phyloP scores from a whole-genome alignment of 2,888 invertebrate genomes.

The Agonopterix heracliana region DNA sequence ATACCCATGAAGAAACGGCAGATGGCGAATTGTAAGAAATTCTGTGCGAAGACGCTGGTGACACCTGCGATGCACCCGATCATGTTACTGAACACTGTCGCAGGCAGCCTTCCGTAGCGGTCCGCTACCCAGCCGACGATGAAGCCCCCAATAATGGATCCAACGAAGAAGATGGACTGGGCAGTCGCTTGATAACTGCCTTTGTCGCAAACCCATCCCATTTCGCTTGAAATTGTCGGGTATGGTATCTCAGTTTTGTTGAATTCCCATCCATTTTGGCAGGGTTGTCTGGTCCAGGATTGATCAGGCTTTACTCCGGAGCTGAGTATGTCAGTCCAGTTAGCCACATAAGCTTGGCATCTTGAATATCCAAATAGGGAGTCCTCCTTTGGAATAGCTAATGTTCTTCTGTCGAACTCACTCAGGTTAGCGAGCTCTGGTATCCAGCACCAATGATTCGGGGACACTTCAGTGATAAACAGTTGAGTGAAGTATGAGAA shows the following conservation, averaged over 20 bases:
- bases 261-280: conserved; percentile 54
- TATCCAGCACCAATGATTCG: conserved; percentile 53
- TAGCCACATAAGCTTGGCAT: conserved; percentile 40
- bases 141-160: conserved; percentile 51
- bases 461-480: conserved; percentile 47
- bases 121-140: conserved; percentile 50
- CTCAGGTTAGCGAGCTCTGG: conserved; percentile 48
- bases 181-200: conserved; percentile 51
- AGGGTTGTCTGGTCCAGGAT: conserved; percentile 33
- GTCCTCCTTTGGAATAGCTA: conserved; percentile 34
- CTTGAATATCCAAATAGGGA: conserved; percentile 44
- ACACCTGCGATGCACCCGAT: conserved; percentile 45
- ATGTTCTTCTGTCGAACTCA: conserved; percentile 31
- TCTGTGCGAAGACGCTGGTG: conserved; percentile 33
- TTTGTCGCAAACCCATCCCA: conserved; percentile 54
- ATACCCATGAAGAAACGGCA: conserved; percentile 53
- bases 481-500: conserved; percentile 47
- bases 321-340: conserved; percentile 43
- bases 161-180: conserved; percentile 49
- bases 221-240: conserved; percentile 47
- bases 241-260: conserved; percentile 53
- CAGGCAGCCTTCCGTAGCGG: conserved; percentile 48
- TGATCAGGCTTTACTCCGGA: conserved; percentile 26
- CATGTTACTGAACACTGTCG: conserved; percentile 38
- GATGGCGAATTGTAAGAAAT: conserved; percentile 37